Evolutionary conservation across 2,113 vertebrate genomes (phyloP), one percentile per base, ranked within the genome.

Genomic region (Solea solea): DNA sequence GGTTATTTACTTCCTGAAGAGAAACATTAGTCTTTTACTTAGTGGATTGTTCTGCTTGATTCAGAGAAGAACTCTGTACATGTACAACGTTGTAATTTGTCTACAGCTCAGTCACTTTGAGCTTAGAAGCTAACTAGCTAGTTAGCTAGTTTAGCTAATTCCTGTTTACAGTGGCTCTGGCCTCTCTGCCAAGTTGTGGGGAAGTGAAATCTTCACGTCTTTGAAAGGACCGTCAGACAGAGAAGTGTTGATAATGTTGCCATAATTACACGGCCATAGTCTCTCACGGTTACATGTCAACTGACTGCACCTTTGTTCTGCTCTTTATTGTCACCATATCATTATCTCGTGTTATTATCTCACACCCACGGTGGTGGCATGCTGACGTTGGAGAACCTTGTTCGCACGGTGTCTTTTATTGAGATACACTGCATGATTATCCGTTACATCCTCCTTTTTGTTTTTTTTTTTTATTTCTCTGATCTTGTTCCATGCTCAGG

Each of bases 401-500:
- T 34, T 34, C 5, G 28, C 5, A 0, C n/a, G 16, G 7, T 42
- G 1, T 28, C 27, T 21, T 21, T 21, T 21, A 10, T 1, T 57
- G 5, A 41, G 41, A 78, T 48, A 3, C 40, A 10, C 53, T 21
- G 10, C 28, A 53, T 21, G 16, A 45, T 14, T 3, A 57, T 16
- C 42, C 50, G 48, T 21, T 14, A 2, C 55, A 62, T 66, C 34
- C 11, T 8, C 50, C 48, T 44, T 55, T 1, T 45, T 12, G 3
- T 12, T 45, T 62, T 44, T 55, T 1, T 45, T 12, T 45, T 12
- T 45, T 45, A 40, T 69, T 1, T 49, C 15, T n/a, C 52, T 49
- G 12, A 56, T 62, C 0, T 51, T 68, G 55, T 72, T 14, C 73
- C 27, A 3, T 59, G 4, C 46, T 9, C 80, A 99, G 97, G 98